Evolutionary conservation across 2,888 invertebrate genomes (phyloP).

Genomic region (Callimorpha dominula): DNA sequence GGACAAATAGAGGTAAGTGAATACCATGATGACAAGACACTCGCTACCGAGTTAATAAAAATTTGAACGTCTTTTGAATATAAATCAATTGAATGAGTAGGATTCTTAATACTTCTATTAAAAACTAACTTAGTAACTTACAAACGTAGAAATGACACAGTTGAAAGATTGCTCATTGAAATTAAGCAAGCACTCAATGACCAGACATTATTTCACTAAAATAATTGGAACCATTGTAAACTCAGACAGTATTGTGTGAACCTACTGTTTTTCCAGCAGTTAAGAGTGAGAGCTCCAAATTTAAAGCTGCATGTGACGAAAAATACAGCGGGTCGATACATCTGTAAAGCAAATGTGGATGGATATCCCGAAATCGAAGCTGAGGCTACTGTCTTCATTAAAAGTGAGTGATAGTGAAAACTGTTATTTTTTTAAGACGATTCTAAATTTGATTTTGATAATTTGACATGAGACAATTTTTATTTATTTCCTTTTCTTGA

Average conservation of each 20-base stretch:
- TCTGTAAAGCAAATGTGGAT: slow-evolving; percentile 95
- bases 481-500: not conserved
- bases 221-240: not conserved
- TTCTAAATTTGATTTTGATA: too few relatives aligned
- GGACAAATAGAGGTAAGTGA: slow-evolving; percentile 86
- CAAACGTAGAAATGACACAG: not conserved
- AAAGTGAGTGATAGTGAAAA: slow-evolving; percentile 86
- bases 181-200: not conserved
- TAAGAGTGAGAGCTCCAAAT: slow-evolving; percentile 92
- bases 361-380: slow-evolving; percentile 95
- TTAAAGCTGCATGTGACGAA: slow-evolving; percentile 91
- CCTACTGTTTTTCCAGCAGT: slow-evolving; percentile 92
- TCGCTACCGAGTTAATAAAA: not conserved
- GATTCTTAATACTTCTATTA: not conserved
- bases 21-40: slow-evolving; percentile 65
- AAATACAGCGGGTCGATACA: slow-evolving; percentile 94
- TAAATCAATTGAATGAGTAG: not conserved
- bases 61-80: not conserved
- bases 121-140: not conserved
- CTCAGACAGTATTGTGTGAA: slow-evolving; percentile 67
- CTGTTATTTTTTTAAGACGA: too few relatives aligned
- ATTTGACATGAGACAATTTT: not conserved
- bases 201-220: not conserved
- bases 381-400: slow-evolving; percentile 93
- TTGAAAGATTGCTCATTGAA: not conserved